phyloP scores from a whole-genome alignment of 2,113 vertebrate genomes.

The Mugil cephalus region DNA sequence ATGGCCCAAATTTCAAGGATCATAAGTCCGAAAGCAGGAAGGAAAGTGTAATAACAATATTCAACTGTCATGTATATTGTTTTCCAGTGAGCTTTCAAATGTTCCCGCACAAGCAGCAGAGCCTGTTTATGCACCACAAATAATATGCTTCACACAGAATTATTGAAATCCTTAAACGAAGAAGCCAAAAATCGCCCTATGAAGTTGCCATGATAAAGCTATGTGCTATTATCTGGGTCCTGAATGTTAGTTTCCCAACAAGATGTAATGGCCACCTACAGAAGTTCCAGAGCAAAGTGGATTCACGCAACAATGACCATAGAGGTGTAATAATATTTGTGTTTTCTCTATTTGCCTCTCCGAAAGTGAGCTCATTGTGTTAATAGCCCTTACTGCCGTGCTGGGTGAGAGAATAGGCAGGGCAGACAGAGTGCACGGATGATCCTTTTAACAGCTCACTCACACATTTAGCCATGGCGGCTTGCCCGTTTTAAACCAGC shows the following conservation, averaged over 20 bases:
- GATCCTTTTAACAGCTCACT: conserved; percentile 66
- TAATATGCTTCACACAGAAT: conserved; percentile 14
- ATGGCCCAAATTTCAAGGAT: neutral
- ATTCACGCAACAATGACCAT: conserved; percentile 17
- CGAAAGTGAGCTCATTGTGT: conserved; percentile 28
- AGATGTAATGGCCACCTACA: conserved; percentile 15
- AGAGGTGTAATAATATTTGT: conserved; percentile 39
- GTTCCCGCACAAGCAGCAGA: conserved; percentile 12
- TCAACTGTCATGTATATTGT: too few species aligned
- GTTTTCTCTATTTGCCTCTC: conserved; percentile 37
- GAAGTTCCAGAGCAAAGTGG: neutral
- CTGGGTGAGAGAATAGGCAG: conserved; percentile 39
- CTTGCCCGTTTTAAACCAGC: conserved; percentile 58
- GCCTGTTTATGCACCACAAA: neutral
- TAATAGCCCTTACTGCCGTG: conserved; percentile 27
- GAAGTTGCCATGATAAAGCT: conserved; percentile 4
- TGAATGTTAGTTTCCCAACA: conserved; percentile 16
- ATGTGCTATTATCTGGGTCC: conserved; percentile 1
- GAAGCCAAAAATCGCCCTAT: neutral
- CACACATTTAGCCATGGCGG: conserved; percentile 66
- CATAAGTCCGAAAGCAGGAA: neutral
- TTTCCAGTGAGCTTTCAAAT: neutral
- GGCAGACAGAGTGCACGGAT: conserved; percentile 48
- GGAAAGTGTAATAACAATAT: neutral
- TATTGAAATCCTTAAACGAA: conserved; percentile 1